Evolutionary conservation across 2,888 invertebrate genomes (phyloP).

Genomic region (Anoncus sp.): DNA sequence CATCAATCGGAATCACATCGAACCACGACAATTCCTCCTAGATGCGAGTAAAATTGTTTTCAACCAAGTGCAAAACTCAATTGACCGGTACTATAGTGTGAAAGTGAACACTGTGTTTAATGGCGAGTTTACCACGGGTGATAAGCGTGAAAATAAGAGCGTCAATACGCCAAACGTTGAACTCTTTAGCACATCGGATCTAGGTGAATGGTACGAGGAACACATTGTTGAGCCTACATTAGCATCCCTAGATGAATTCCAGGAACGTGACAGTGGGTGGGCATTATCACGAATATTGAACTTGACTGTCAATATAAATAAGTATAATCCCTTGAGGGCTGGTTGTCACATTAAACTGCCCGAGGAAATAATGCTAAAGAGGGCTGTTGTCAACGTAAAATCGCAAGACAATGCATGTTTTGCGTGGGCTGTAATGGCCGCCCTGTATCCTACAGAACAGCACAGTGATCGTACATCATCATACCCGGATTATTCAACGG

Average conservation of each 20-base stretch:
- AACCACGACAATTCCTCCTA: too few species aligned
- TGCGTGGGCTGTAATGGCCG: constrained; percentile 43
- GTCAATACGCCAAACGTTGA: too few species aligned
- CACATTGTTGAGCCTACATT: neutral
- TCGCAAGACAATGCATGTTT: constrained; percentile 32
- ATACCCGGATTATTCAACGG: constrained; percentile 23
- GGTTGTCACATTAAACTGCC: neutral
- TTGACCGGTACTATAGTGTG: too few species aligned
- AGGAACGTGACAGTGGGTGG: constrained; percentile 1
- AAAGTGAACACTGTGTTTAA: too few species aligned
- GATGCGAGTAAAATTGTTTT: too few species aligned
- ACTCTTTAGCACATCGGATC: too few species aligned
- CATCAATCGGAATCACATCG: too few species aligned
- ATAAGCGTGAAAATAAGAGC: too few species aligned
- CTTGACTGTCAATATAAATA: neutral
- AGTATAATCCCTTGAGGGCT: neutral
- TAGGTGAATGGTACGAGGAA: too few species aligned
- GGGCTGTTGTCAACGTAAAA: constrained; percentile 13
- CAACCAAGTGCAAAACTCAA: too few species aligned
- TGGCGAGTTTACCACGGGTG: too few species aligned
- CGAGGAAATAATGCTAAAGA: neutral
- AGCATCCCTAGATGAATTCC: neutral
- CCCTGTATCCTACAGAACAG: constrained; percentile 22
- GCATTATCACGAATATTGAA: neutral
- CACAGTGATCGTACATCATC: neutral